Percentiles rank a stretch among this genome's conserved stretches.
These are phyloP conservation scores for Bergia sp. DNA, from an alignment of 92 coral and sea anemone species.

Conservation along the genomic window DNA sequence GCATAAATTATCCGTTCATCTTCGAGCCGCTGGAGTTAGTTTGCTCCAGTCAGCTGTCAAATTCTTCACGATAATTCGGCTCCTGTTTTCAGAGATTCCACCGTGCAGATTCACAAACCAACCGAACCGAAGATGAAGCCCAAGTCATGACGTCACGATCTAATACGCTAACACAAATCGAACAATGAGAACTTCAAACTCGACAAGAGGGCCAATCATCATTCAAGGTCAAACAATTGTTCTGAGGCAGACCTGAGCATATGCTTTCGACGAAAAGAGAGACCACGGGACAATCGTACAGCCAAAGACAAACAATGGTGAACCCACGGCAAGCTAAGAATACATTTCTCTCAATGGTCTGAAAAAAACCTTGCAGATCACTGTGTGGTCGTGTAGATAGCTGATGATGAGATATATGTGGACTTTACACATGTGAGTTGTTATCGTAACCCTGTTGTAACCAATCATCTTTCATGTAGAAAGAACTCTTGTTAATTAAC, in stretches of 20 bases:
- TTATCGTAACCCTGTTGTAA: background rate
- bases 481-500: background rate
- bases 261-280: background rate
- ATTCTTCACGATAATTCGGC: background rate
- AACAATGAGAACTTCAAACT: background rate
- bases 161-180: conserved; percentile 15
- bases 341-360: conserved; percentile 4
- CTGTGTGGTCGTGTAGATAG: background rate
- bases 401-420: background rate
- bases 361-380: background rate
- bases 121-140: background rate
- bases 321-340: background rate
- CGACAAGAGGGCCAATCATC: conserved; percentile 31
- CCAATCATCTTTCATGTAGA: background rate
- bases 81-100: conserved; percentile 20
- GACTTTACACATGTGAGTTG: background rate
- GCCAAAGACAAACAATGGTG: conserved; percentile 20
- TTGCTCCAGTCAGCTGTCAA: background rate
- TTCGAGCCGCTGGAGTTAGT: background rate
- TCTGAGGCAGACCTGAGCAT: conserved; percentile 1
- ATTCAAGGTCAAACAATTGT: conserved; percentile 23
- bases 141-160: conserved; percentile 31
- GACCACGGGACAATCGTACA: conserved; percentile 39
- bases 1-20: background rate
- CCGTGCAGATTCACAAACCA: conserved; percentile 3